Conservation (phyloP, 2,113 vertebrate species). For the Rattus rattus region DNA sequence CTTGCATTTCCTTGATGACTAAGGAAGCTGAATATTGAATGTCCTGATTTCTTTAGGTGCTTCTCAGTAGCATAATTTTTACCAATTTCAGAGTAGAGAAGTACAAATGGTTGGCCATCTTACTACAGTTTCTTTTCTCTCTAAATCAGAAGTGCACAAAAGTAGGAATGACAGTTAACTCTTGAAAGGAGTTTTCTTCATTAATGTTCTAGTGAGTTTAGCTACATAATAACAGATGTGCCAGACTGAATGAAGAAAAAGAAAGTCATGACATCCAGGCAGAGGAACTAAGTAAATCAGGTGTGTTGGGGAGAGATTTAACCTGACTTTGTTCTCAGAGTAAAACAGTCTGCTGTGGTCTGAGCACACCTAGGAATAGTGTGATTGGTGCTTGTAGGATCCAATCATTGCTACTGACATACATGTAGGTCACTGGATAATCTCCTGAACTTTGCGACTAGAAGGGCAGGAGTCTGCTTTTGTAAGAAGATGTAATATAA, state of each 20-base stretch:
- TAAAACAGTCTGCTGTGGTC: background rate
- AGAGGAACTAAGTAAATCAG: background rate
- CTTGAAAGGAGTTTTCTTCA: slow-evolving; percentile 44
- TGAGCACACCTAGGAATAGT: background rate
- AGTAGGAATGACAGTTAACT: background rate
- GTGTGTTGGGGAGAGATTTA: background rate
- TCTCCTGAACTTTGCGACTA: background rate
- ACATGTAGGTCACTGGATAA: background rate
- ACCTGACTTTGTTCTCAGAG: background rate
- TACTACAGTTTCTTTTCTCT: background rate
- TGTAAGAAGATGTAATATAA: background rate
- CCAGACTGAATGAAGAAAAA: background rate
- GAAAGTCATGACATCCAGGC: background rate
- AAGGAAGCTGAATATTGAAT: too few species aligned
- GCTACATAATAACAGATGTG: background rate
- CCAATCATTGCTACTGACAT: background rate
- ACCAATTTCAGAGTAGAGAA: background rate
- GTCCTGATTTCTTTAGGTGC: too few species aligned
- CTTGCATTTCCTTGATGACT: too few species aligned
- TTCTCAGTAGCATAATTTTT: background rate
- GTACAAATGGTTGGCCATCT: background rate
- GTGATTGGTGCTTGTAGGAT: background rate
- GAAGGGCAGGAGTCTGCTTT: background rate
- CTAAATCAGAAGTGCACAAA: background rate
- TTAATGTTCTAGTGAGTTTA: background rate